Evolutionary conservation across 1,140 invertebrate species (phyloP), one percentile per base, ranked within the genome.

Genomic region (Papilio helenus): DNA sequence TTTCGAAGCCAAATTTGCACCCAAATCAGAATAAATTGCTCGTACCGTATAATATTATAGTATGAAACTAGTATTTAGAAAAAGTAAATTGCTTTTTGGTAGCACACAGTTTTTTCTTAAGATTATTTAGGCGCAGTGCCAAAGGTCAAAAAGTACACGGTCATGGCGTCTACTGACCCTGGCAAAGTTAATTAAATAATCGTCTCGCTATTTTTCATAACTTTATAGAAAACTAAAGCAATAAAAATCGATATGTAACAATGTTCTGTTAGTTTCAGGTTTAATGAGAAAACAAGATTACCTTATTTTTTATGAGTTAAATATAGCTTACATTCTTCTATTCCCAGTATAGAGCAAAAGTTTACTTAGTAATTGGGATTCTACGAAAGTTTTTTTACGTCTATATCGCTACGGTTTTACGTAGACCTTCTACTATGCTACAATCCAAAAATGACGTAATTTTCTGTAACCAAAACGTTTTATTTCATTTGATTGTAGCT

Each of bases 81-180:
- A 61, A 61, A 58, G 55, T 20, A 58, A 61, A 61, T 26, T 61
- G 58, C 58, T 2, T 65, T 29, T 29, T 65, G 26, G 26, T 65
- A 18, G 26, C 26, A n/a, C 23, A 26, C 0, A 29, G 2, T 29
- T 26, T 68, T 68, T 68, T 68, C 23, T 68, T 29, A 16, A 68
- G 12, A 61, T 26, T 68, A 18, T 68, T 18, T 68, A 10, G 61
- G 61, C 61, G 14, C 61, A 14, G 26, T 68, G 61, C 61, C 61
- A 68, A 29, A 68, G 61, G 61, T 68, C 61, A 14, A 1, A 68
- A 34, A 29, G 61, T 68, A 68, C 26, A 68, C 26, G 23, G 61
- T 68, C 61, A 34, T 68, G 26, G 61, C 61, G 26, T 68, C 61
- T 68, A 20, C 14, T 68, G 61, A 34, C 61, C 61, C 26, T 68